A percentile compares a stretch with the other conserved stretches of the same genome.
These are phyloP conservation scores for Ursus arctos DNA, from an alignment of 2,113 vertebrate species.

Conservation along the genomic window DNA sequence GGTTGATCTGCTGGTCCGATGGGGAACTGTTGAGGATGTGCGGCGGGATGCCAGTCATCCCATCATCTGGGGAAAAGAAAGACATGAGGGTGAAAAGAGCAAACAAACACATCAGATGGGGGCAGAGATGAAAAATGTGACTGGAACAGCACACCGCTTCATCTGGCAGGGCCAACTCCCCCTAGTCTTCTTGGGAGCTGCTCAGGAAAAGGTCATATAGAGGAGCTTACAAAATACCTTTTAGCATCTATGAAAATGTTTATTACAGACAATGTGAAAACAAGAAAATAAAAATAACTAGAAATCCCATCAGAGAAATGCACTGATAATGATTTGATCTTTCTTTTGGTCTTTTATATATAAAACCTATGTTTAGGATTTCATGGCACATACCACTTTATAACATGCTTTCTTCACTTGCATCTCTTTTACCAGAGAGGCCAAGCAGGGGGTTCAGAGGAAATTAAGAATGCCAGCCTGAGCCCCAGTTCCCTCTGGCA, in stretches of 20 bases:
- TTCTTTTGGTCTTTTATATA: neutral
- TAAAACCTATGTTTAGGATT: neutral
- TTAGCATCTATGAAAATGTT: neutral
- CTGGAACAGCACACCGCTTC: neutral
- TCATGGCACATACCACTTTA: neutral
- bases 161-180: neutral
- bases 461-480: neutral
- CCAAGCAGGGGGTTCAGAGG: neutral
- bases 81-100: neutral
- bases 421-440: neutral
- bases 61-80: conserved; percentile 82
- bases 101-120: neutral
- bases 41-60: conserved; percentile 75
- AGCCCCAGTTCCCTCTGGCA: no score
- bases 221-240: neutral
- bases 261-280: neutral
- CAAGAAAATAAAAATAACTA: conserved; percentile 20
- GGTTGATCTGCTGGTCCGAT: conserved; percentile 93
- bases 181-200: neutral
- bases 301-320: neutral
- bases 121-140: rapidly evolving
- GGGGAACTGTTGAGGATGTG: conserved; percentile 88
- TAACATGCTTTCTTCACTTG: neutral
- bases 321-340: neutral
- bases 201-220: neutral